Percentiles rank a stretch among this genome's conserved stretches.
Conservation (phyloP, 2,888 invertebrate genomes). For the Geophilus truncorum region DNA sequence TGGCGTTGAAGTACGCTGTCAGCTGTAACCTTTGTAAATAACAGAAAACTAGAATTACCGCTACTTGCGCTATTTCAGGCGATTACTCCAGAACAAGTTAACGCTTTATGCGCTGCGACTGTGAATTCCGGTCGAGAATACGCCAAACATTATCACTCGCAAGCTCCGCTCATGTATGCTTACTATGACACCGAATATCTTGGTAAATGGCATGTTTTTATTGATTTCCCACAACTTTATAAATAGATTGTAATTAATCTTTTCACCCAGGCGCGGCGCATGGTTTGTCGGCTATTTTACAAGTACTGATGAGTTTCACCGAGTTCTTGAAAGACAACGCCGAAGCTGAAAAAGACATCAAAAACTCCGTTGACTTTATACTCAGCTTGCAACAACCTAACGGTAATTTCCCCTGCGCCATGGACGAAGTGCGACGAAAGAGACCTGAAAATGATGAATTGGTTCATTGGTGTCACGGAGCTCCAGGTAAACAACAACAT, state of each 20-base stretch:
- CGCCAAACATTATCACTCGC: slow-evolving; percentile 55
- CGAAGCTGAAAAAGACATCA: slow-evolving; percentile 57
- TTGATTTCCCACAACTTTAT: no score
- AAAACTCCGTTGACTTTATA: slow-evolving; percentile 58
- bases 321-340: slow-evolving; percentile 57
- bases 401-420: slow-evolving; percentile 71
- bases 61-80: slow-evolving; percentile 42
- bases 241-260: background rate
- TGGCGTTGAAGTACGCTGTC: slow-evolving; percentile 39
- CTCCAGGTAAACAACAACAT: slow-evolving; percentile 56
- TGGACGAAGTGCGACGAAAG: slow-evolving; percentile 61
- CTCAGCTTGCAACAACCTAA: slow-evolving; percentile 61
- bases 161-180: slow-evolving; percentile 70
- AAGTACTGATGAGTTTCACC: slow-evolving; percentile 59
- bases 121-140: slow-evolving; percentile 67
- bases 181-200: slow-evolving; percentile 69
- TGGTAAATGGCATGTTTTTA: slow-evolving; percentile 53
- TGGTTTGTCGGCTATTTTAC: slow-evolving; percentile 63
- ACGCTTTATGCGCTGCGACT: slow-evolving; percentile 63
- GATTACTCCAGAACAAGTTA: slow-evolving; percentile 50
- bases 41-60: background rate
- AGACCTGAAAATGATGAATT: slow-evolving; percentile 58
- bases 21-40: no score
- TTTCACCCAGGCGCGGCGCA: slow-evolving; percentile 52
- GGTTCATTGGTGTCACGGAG: slow-evolving; percentile 89